phyloP scores from a whole-genome alignment of 2,113 vertebrate genomes.

The Cynoglossus semilaevis region DNA sequence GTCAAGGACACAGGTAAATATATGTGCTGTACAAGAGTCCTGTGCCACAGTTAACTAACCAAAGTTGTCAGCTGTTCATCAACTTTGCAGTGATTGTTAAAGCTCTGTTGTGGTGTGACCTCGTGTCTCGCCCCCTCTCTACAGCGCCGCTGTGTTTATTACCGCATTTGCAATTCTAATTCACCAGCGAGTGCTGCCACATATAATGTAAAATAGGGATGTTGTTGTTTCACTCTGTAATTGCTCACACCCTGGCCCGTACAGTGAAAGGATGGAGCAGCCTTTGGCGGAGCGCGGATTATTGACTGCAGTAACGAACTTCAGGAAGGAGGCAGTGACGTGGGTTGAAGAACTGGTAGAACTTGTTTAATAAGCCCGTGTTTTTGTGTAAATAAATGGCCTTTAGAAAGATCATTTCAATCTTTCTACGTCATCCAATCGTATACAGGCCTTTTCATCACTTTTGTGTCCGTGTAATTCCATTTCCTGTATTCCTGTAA shows the following conservation, averaged over 20 bases:
- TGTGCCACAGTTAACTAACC: too few species aligned
- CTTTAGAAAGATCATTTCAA: too few species aligned
- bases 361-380: too few species aligned
- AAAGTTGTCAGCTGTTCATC: too few species aligned
- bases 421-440: too few species aligned
- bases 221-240: constrained; percentile 20
- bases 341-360: not conserved
- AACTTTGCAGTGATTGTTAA: not conserved
- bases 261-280: constrained; percentile 22
- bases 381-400: too few species aligned
- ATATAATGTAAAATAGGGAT: constrained; percentile 16
- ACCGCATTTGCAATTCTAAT: constrained; percentile 21
- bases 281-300: constrained; percentile 27
- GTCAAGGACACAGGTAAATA: constrained; percentile 2
- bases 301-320: constrained; percentile 1
- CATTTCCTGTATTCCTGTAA: too few species aligned
- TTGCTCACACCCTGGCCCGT: constrained; percentile 18
- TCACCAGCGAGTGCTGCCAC: constrained; percentile 9
- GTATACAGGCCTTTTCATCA: too few species aligned
- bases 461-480: too few species aligned
- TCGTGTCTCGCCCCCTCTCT: not conserved
- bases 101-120: not conserved
- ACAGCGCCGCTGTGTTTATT: constrained; percentile 2
- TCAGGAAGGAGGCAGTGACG: too few species aligned
- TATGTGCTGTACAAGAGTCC: too few species aligned